Percentiles rank a stretch among this genome's conserved stretches.
phyloP scores from a whole-genome alignment of 1,140 invertebrate genomes.

The Drosophila santomea region DNA sequence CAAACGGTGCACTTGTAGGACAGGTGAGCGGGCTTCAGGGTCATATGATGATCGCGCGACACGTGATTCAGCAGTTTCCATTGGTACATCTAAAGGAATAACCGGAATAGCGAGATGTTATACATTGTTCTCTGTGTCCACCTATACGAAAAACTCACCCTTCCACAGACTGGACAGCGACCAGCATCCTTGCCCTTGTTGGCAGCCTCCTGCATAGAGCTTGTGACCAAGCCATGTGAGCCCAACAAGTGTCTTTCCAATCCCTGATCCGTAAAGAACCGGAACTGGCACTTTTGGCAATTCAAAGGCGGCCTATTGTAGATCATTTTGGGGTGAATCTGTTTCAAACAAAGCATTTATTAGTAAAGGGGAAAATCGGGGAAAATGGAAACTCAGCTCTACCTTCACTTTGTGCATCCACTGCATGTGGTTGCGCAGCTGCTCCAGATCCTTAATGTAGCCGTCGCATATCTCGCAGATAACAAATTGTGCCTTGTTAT shows the following conservation, averaged over 20 bases:
- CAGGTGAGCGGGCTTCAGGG: slow-evolving; percentile 94
- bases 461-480: slow-evolving; percentile 98
- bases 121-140: too few relatives aligned
- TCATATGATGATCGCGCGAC: slow-evolving; percentile 95
- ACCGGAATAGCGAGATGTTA: neutral
- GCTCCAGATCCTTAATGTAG: slow-evolving; percentile 97
- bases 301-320: slow-evolving; percentile 96
- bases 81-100: slow-evolving; percentile 91
- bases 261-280: slow-evolving; percentile 91
- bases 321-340: slow-evolving; percentile 97
- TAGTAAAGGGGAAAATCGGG: neutral
- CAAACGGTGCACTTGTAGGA: slow-evolving; percentile 98
- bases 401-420: slow-evolving; percentile 97
- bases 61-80: slow-evolving; percentile 97
- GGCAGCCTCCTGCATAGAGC: slow-evolving; percentile 97
- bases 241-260: slow-evolving; percentile 96
- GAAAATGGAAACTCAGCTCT: slow-evolving; percentile 42
- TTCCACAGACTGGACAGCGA: slow-evolving; percentile 96
- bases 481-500: slow-evolving; percentile 92
- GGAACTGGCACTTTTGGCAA: slow-evolving; percentile 97
- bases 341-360: neutral
- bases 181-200: slow-evolving; percentile 97
- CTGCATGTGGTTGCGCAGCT: slow-evolving; percentile 96
- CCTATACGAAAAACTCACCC: slow-evolving; percentile 86
- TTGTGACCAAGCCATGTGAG: slow-evolving; percentile 96